Conservation (phyloP, 2,888 invertebrate species). For the Phrixothrix hirtus region DNA sequence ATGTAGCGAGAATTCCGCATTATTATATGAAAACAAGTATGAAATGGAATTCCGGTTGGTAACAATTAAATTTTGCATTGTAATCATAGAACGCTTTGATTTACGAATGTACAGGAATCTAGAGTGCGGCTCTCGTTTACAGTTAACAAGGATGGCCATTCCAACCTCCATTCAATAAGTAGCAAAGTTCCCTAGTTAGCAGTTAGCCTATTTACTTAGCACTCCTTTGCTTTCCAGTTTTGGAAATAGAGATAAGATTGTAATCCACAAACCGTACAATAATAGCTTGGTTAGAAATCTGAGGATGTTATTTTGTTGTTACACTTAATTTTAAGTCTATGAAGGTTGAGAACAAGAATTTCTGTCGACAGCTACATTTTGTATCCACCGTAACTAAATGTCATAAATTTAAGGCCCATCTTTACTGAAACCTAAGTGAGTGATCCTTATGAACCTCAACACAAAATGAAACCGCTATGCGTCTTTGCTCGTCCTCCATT, state of each 20-base stretch:
- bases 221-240: conserved; percentile 31
- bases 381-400: no score
- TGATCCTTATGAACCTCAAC: conserved; percentile 39
- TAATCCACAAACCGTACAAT: conserved; percentile 11
- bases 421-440: conserved; percentile 30
- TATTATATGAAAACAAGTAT: conserved; percentile 47
- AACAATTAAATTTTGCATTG: conserved; percentile 46
- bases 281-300: background rate
- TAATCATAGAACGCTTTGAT: conserved; percentile 45
- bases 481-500: conserved; percentile 47
- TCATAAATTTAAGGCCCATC: conserved; percentile 7
- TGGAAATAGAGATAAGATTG: conserved; percentile 26
- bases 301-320: background rate
- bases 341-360: no score
- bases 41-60: conserved; percentile 45
- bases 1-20: conserved; percentile 43
- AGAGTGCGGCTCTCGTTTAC: conserved; percentile 32
- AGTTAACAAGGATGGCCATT: conserved; percentile 49
- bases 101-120: conserved; percentile 42
- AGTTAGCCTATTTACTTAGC: conserved; percentile 52
- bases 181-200: conserved; percentile 53
- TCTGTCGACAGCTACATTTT: no score
- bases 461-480: conserved; percentile 46
- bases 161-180: conserved; percentile 52
- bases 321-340: no score